A percentile compares a stretch with the other conserved stretches of the same genome.
Conservation (phyloP, 2,797 vertebrate species). For the Hippopotamyrus pictus region DNA sequence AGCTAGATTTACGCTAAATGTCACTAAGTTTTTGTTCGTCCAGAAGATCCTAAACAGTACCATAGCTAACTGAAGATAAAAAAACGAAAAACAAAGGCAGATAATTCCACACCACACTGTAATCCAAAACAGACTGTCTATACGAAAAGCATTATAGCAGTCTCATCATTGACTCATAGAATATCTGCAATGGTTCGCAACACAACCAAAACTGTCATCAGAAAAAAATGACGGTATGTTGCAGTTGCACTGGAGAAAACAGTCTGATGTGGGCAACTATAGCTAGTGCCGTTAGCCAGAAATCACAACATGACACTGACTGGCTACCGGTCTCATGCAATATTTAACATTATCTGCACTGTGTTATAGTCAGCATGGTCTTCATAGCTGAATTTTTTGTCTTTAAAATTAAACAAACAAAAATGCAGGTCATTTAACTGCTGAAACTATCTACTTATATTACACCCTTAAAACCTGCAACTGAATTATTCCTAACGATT, state of each 20-base stretch:
- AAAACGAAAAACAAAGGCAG: background rate
- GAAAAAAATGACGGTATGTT: background rate
- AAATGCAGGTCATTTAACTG: background rate
- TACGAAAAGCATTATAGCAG: background rate
- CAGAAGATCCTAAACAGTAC: background rate
- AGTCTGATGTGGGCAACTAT: background rate
- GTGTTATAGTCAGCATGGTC: background rate
- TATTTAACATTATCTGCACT: background rate
- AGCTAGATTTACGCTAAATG: background rate
- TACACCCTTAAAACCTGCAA: background rate
- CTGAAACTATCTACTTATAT: background rate
- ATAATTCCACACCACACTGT: background rate
- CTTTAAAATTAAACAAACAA: background rate
- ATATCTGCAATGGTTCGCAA: slow-evolving; percentile 5
- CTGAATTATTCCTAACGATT: background rate
- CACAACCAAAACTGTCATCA: background rate
- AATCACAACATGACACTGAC: background rate
- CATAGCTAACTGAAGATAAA: background rate
- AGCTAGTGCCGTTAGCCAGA: background rate
- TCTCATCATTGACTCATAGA: background rate
- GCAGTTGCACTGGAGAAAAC: background rate
- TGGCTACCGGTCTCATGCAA: background rate
- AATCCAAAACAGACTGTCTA: background rate
- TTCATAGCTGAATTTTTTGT: background rate
- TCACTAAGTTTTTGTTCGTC: background rate